Evolutionary conservation across 1,140 invertebrate species (phyloP), one percentile per base, ranked within the genome.

Genomic region (Meloidogyne floridensis): DNA sequence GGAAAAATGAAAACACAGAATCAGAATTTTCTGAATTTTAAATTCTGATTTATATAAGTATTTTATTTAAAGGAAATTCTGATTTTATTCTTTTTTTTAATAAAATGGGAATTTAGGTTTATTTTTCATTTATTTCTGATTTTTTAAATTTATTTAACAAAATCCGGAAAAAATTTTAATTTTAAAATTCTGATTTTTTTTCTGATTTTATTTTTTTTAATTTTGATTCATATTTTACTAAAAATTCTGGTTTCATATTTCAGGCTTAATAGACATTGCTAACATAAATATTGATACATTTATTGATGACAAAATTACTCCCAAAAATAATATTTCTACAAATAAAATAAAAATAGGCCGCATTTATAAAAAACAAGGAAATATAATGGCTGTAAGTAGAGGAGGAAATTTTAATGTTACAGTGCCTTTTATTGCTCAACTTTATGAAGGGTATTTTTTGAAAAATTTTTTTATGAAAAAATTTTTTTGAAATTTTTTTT

Each of bases 391-490:
- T n/a, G 86, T 87, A 83, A 87, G 83, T 73, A 72, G 85, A 13
- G 85, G 85, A 47, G 85, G 85, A 71, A 86, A 86, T 75, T 86
- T 79, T 72, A 86, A 86, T 75, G 84, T 86, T 20, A 80, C 86
- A 11, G 81, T 86, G n/a, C 86, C 84, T 6, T 86, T 80, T 77
- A 65, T 70, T 65, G 85, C 85, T 4, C 10, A 47, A 18, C 56
- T 87, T 59, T 85, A 80, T 75, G 71, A 65, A 32, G 81, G 83
- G 86, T 84, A 15, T 77, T 70, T 77, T 2, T 47, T 72, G n/a
- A 32, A 32, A 32, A 32, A 15, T 9, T 47, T 13, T 11, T 32
- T 32, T 15, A 11, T 42, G 15, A 15, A 11, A 8, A 75, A 20
- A 20, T 76, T 42, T 6, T 47, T 47, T 47, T 47, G 4, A 47